Evolutionary conservation across 2,797 vertebrate genomes (phyloP), one percentile per base, ranked within the genome.

Genomic region (Muscicapa striata): DNA sequence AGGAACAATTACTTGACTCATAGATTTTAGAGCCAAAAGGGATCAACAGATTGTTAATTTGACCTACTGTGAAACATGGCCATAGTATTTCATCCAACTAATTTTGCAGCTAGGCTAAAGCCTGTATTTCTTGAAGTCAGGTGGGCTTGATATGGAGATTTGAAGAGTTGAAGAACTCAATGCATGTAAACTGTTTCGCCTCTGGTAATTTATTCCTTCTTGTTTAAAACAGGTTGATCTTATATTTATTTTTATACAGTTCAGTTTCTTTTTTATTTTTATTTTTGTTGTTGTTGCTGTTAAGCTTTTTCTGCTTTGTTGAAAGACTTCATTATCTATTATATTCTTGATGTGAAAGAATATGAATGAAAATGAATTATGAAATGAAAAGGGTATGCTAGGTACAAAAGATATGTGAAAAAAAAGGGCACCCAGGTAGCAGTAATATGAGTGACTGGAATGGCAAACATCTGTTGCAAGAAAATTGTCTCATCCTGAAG

Each of bases 21-120:
- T 5, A 89, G n/a, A 55, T 84, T 89, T 85, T 64, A 75, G 36
- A 92, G 86, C 74, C 90, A 95, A 61, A 87, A 76, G 15, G 48
- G 59, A 93, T 91, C 64, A 95, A 94, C 64, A 93, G 81, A 70
- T 58, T 91, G 38, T 89, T 79, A 92, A 57, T 82, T 59, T 93
- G 84, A 96, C 84, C 74, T 95, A 49, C 61, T 79, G 45, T 69
- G 38, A 86, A 73, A 72, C 40, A 30, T 5, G 8, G 13, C 23
- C 63, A 64, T 17, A 64, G 49, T 54, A 85, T n/a, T 93, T 67
- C 21, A 87, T 59, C 13, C 38, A 70, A 22, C 11, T 95, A 74
- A 62, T 84, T 89, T 43, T 93, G 78, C 46, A 76, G 46, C 63
- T 76, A 79, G 45, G 6, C 4, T 29, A 40, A 84, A 91, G 27